phyloP scores from a whole-genome alignment of 2,797 vertebrate genomes.

The Danio choprae region DNA sequence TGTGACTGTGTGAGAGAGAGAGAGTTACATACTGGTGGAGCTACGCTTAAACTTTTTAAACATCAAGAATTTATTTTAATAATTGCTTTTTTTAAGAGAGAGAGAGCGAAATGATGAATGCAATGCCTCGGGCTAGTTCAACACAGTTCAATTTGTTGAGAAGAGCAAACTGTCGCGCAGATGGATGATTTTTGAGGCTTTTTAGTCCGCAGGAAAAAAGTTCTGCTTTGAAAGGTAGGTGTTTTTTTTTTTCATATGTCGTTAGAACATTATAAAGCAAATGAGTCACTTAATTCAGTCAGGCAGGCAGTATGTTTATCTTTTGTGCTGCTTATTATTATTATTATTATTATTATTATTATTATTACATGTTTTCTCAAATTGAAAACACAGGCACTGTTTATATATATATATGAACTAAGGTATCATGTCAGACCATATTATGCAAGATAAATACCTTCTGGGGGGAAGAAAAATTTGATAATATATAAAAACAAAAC shows the following conservation, averaged over 20 bases:
- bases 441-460: not conserved
- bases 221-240: slow-evolving; percentile 15
- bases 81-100: slow-evolving; percentile 26
- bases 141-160: slow-evolving; percentile 33
- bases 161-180: not conserved
- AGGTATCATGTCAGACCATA: not conserved
- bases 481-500: no score
- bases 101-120: slow-evolving; percentile 70
- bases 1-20: slow-evolving; percentile 29
- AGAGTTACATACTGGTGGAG: slow-evolving; percentile 61
- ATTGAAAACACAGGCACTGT: not conserved
- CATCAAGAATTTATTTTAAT: slow-evolving; percentile 68
- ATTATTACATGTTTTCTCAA: not conserved
- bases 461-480: no score
- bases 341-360: no score
- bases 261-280: not conserved
- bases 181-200: slow-evolving; percentile 16
- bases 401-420: not conserved
- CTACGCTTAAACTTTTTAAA: slow-evolving; percentile 78
- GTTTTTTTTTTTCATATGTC: not conserved
- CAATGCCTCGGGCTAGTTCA: slow-evolving; percentile 56
- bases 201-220: not conserved
- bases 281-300: not conserved
- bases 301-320: not conserved
- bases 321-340: not conserved